Base-by-base conservation (phyloP, 2,888 invertebrate genomes). In the Neoscelio sp. region DNA sequence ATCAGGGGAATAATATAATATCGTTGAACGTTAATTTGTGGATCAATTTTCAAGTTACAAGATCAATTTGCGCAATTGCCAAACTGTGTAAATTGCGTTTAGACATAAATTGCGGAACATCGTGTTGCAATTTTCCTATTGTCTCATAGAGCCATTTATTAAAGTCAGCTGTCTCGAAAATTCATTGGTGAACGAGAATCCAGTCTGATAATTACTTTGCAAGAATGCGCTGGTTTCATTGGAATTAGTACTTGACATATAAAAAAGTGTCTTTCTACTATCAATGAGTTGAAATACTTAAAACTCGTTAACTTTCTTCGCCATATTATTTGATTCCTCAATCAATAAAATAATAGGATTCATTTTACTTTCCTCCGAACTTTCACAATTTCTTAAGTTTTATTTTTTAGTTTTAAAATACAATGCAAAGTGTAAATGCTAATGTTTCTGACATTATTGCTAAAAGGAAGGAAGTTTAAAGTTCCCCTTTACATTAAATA, bases 141-240 rank as follows among this genome's bases (percentile, higher is more conserved):
- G 70, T 70, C 70, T 40, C 60, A 12, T 20, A 7, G 60, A 15
- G 30, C 28, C 44, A 64, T 62, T 73, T 64, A 64, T 73, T 73
- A 73, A 64, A 64, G 73, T 73, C 64, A 54, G 50, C 70, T 70
- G 70, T 60, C 70, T 40, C 28, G 40, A 70, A 60, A 60, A 70
- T 70, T 50, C 70, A 60, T 70, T 52, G 70, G 44, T 12, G 52
- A 30, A 60, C 71, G 77, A 82, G 80, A 81, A 84, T 81, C 82
- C 60, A 58, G 74, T 28, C 76, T 75, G 80, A 83, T 84, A 83
- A 84, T 85, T 83, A 82, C 82, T 84, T 82, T 82, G 78, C 77
- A 79, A 81, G 80, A 83, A 82, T 83, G 82, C 68, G 76, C 52
- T 35, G 60, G 78, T 70, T 74, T 40, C 17, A 56, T 52, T 65